Percentiles rank a stretch among this genome's conserved stretches.
phyloP scores from a whole-genome alignment of 2,797 vertebrate genomes.

The Hafferia zeledoni region DNA sequence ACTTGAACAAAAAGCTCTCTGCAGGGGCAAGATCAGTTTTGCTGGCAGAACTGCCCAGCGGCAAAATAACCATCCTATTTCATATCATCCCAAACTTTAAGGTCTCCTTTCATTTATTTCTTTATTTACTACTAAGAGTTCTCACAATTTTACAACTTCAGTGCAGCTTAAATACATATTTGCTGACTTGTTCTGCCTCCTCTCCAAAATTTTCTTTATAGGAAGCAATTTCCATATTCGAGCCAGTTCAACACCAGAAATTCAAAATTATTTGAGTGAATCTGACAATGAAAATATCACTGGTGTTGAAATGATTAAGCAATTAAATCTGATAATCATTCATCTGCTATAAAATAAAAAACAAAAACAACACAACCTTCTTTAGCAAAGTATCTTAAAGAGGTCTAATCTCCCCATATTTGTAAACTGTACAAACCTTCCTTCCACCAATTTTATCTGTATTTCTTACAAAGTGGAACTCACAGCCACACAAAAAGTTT shows the following conservation, averaged over 20 bases:
- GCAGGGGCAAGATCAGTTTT: fast-evolving
- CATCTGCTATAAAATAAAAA: neutral
- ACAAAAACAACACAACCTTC: neutral
- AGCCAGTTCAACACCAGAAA: neutral
- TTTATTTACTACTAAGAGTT: neutral
- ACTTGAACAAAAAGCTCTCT: neutral
- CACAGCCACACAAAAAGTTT: neutral
- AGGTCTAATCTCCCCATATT: neutral
- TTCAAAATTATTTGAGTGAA: neutral
- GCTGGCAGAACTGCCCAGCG: fast-evolving
- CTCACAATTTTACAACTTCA: neutral
- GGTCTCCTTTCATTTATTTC: neutral
- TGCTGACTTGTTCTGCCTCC: neutral
- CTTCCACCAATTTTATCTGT: neutral
- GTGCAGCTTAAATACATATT: neutral
- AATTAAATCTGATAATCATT: neutral
- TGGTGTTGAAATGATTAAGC: neutral
- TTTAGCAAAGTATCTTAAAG: neutral
- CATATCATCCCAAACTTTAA: neutral
- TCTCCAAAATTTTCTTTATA: neutral
- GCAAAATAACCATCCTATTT: neutral
- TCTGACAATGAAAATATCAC: neutral
- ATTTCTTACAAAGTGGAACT: neutral
- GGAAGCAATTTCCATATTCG: neutral
- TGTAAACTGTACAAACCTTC: neutral